These are phyloP conservation scores for Callopanchax toddi DNA, from an alignment of 2,113 vertebrate species.

Conservation along the genomic window DNA sequence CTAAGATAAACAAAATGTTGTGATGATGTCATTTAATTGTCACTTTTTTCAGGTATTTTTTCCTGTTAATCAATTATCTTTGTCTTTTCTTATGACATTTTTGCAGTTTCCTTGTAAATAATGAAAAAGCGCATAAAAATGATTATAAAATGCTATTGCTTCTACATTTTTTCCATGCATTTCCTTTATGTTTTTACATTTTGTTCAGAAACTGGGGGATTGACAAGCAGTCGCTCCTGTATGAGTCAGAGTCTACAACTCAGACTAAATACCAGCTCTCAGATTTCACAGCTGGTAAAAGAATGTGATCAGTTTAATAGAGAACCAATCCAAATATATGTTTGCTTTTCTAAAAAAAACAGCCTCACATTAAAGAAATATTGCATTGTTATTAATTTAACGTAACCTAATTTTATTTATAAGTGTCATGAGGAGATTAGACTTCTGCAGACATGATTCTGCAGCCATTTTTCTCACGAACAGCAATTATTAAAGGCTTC, in stretches of 20 bases:
- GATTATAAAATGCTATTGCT: too few species aligned
- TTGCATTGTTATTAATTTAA: neutral
- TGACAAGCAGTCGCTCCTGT: slow-evolving; percentile 29
- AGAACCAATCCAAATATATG: too few species aligned
- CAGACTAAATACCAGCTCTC: slow-evolving; percentile 26
- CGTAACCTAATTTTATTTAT: neutral
- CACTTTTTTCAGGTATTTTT: too few species aligned
- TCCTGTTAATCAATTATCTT: too few species aligned
- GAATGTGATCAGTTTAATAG: neutral
- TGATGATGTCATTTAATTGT: too few species aligned
- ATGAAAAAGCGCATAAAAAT: too few species aligned
- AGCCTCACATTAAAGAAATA: neutral
- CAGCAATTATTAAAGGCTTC: neutral
- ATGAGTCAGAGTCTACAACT: slow-evolving; percentile 23
- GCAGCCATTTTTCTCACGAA: neutral
- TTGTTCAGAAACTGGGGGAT: neutral
- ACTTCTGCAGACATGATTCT: neutral
- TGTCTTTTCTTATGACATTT: too few species aligned
- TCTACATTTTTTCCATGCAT: too few species aligned
- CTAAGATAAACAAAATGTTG: too few species aligned
- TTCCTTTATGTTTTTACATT: too few species aligned
- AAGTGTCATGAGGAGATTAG: neutral
- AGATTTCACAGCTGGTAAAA: slow-evolving; percentile 26
- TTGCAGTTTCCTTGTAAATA: too few species aligned
- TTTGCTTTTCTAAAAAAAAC: too few species aligned